Base-by-base conservation (phyloP, 2,888 invertebrate species). In the Dichetophora obliterata region DNA sequence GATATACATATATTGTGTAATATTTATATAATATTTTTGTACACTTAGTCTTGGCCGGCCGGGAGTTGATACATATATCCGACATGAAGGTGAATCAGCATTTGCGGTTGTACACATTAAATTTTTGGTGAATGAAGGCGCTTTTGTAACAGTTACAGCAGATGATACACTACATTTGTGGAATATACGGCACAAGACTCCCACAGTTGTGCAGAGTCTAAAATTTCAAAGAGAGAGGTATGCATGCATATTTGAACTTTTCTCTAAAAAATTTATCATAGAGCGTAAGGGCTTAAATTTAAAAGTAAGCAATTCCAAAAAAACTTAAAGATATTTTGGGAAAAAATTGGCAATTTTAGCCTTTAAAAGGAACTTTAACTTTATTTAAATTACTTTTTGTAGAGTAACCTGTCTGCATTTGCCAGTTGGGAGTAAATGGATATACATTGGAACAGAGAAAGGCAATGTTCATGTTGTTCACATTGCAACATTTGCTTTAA, bases 391-490 rank as follows among this genome's bases (percentile, higher is more conserved):
- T 6, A 27, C 24, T 52, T 14, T 16, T 77, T 85, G 89, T 91
- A 98, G 98, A 90, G 96, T 99, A 88, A 98, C 98, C 77, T 96
- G 94, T 90, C 93, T 98, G 88, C 95, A 97, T 90, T 93, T 99
- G 87, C 98, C 99, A 79, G 94, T 99, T 87, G 97, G 97, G 91
- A 97, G 98, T 88, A 98, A 98, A 91, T 99, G 99, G 99, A 91
- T 99, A 86, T 98, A 98, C 91, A 95, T 99, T 83, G 99, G 99
- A 84, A 98, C 99, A 77, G 98, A 99, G 90, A 93, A 96, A 84
- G 99, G 99, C 82, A 99, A 99, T 91, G 95, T 99, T 86, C 98
- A 99, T 91, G 93, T 99, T 82, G 96, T 98, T 87, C 96, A 98
- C 91, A 94, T 99, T 85, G 98, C 98, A 91, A 94, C 95, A 85